Evolutionary conservation across 2,797 vertebrate species (phyloP).

Genomic region (Oreortyx pictus): DNA sequence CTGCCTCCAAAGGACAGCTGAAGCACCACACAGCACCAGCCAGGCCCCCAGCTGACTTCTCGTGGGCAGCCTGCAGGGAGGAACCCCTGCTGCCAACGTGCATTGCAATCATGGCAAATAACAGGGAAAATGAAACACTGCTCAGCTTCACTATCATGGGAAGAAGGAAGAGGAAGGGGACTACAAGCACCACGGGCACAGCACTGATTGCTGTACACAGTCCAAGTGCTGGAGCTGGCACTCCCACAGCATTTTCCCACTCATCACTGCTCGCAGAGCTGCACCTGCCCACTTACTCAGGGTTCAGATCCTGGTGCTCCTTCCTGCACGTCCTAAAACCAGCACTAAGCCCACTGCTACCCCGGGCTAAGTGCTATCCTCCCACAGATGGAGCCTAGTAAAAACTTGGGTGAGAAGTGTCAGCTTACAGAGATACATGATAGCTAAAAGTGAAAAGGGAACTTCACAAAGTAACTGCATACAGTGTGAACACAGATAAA

Average conservation of each 20-base stretch:
- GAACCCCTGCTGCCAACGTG: background rate
- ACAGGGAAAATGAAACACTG: background rate
- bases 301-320: background rate
- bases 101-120: background rate
- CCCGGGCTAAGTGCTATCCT: background rate
- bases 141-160: background rate
- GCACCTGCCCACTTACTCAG: background rate
- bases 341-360: background rate
- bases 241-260: too few relatives aligned
- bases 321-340: background rate
- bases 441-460: background rate
- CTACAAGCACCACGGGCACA: background rate
- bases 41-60: background rate
- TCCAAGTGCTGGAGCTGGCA: background rate
- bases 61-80: background rate
- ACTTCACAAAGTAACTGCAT: background rate
- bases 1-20: background rate
- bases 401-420: background rate
- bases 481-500: background rate
- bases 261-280: too few relatives aligned
- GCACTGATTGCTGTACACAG: background rate
- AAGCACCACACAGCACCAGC: slow-evolving; percentile 3
- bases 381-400: background rate
- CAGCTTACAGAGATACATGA: background rate
- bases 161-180: background rate